phyloP scores from a whole-genome alignment of 2,113 vertebrate genomes.

The Hippoglossus stenolepis region DNA sequence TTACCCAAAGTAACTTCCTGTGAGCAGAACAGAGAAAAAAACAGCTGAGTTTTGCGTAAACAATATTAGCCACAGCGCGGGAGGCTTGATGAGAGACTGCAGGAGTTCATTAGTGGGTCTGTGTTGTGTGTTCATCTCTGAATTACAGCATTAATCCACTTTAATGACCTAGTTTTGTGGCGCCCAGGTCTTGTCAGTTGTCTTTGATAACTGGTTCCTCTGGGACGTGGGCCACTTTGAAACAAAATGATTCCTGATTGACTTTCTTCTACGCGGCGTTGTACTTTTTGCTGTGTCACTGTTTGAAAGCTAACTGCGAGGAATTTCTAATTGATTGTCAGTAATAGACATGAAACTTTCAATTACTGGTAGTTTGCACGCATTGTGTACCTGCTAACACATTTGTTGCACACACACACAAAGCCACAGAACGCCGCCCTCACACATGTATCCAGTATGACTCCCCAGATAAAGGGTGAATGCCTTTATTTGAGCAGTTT shows the following conservation, averaged over 20 bases:
- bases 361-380: background rate
- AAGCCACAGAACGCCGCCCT: background rate
- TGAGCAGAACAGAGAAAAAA: conserved; percentile 3
- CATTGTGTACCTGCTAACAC: background rate
- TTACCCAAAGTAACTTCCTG: background rate
- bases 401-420: conserved; percentile 1
- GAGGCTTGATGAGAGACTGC: conserved; percentile 45
- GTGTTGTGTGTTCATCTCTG: conserved; percentile 62
- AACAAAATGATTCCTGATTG: conserved; percentile 70
- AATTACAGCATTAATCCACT: conserved; percentile 78
- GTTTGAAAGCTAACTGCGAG: conserved; percentile 27
- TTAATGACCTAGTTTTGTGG: conserved; percentile 75
- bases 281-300: conserved; percentile 35
- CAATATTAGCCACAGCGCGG: conserved; percentile 37
- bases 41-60: conserved; percentile 35
- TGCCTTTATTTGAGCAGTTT: conserved; percentile 2
- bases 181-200: conserved; percentile 65
- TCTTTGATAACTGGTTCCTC: conserved; percentile 69
- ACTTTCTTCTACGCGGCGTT: conserved; percentile 40
- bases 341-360: conserved; percentile 4
- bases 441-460: background rate
- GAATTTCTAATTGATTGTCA: conserved; percentile 14
- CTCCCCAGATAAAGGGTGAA: background rate
- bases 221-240: conserved; percentile 73
- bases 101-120: conserved; percentile 51